Evolutionary conservation across 2,113 vertebrate species (phyloP).

Genomic region (Mormyrus iriodes): DNA sequence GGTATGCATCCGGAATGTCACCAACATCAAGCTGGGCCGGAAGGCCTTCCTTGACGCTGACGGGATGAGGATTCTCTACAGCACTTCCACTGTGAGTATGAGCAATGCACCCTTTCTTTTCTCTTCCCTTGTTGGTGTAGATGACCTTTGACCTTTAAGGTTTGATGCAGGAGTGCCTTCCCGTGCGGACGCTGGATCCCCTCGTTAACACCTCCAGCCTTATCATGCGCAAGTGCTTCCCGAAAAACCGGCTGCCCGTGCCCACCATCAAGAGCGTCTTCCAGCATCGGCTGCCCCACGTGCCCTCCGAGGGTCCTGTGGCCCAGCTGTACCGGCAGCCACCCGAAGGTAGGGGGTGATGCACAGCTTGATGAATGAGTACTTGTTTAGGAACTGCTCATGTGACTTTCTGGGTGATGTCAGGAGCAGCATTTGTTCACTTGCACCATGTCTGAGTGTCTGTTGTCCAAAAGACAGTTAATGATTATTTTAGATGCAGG

Average conservation of each 20-base stretch:
- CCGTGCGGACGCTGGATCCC: conserved; percentile 87
- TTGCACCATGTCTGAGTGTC: background rate
- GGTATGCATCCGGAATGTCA: conserved; percentile 85
- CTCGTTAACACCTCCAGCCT: conserved; percentile 90
- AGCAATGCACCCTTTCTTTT: background rate
- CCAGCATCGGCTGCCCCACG: conserved; percentile 75
- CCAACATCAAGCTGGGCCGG: conserved; percentile 87
- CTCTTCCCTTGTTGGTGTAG: background rate
- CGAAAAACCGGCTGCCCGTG: conserved; percentile 93
- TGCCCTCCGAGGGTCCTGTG: conserved; percentile 78
- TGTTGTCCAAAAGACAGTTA: background rate
- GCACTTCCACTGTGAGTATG: conserved; percentile 80
- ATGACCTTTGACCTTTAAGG: background rate
- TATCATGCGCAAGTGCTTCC: conserved; percentile 98
- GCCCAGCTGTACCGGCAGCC: conserved; percentile 83
- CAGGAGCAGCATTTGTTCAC: background rate
- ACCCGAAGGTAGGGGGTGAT: conserved; percentile 71
- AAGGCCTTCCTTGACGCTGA: conserved; percentile 87
- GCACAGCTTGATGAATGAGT: background rate
- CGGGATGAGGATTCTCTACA: conserved; percentile 91
- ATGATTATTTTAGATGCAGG: background rate
- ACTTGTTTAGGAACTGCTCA: background rate
- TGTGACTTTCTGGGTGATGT: background rate
- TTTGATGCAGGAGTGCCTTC: conserved; percentile 81
- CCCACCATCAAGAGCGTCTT: conserved; percentile 91